A percentile compares a stretch with the other conserved stretches of the same genome.
phyloP scores from a whole-genome alignment of 2,888 invertebrate genomes.

The Drosophila nigritarsus region DNA sequence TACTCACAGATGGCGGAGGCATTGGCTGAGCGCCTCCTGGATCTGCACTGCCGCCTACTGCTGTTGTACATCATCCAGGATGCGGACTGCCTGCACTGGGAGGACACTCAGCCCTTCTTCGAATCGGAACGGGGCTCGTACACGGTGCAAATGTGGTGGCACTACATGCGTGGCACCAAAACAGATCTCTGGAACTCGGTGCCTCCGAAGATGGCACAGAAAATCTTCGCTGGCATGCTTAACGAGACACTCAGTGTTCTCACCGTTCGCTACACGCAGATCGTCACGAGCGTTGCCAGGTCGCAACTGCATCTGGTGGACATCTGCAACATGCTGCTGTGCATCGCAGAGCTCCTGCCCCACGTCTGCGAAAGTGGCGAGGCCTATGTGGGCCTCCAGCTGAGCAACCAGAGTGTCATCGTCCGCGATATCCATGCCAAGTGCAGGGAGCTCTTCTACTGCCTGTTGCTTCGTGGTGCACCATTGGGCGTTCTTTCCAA shows the following conservation, averaged over 20 bases:
- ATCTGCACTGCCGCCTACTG: conserved; percentile 91
- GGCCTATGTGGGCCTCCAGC: conserved; percentile 86
- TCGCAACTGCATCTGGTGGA: conserved; percentile 89
- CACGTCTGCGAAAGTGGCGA: conserved; percentile 88
- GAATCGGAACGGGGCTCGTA: conserved; percentile 92
- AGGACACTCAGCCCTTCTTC: conserved; percentile 88
- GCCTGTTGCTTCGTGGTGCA: conserved; percentile 90
- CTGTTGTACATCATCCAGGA: conserved; percentile 93
- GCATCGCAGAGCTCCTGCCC: conserved; percentile 90
- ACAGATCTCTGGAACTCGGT: conserved; percentile 94
- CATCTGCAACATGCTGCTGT: conserved; percentile 91
- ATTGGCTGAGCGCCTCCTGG: conserved; percentile 91
- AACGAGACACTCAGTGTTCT: conserved; percentile 93
- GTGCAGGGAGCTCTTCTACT: conserved; percentile 91
- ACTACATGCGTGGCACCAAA: conserved; percentile 92
- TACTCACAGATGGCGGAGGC: conserved; percentile 94
- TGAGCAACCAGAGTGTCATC: conserved; percentile 88
- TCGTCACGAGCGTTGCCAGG: conserved; percentile 88
- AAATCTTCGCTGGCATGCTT: conserved; percentile 93
- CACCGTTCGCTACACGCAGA: conserved; percentile 92
- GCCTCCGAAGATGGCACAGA: conserved; percentile 94
- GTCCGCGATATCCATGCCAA: conserved; percentile 93
- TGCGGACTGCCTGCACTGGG: conserved; percentile 91
- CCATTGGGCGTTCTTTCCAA: conserved; percentile 91
- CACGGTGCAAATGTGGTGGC: conserved; percentile 95